These are phyloP conservation scores for Aldrovandia affinis DNA, from an alignment of 2,797 vertebrate species.

Conservation along the genomic window DNA sequence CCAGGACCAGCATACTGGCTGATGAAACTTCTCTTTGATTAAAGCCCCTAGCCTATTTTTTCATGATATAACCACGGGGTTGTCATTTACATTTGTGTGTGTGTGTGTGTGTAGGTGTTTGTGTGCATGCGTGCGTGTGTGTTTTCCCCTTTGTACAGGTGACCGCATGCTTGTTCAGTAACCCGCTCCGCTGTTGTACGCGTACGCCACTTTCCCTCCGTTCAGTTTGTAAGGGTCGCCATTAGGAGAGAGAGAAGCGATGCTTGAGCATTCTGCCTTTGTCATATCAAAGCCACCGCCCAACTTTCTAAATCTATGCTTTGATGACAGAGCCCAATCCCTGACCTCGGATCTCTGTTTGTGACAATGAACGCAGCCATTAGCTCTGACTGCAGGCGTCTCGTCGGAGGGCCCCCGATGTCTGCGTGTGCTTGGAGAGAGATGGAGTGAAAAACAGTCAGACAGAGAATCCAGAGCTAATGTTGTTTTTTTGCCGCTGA, in stretches of 20 bases:
- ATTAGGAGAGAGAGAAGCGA: background rate
- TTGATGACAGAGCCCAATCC: constrained; percentile 22
- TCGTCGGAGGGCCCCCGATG: background rate
- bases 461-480: background rate
- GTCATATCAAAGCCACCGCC: constrained; percentile 19
- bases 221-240: background rate
- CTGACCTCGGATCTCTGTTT: background rate
- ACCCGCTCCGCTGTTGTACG: background rate
- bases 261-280: constrained; percentile 1
- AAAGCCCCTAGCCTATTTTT: background rate
- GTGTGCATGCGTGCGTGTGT: background rate
- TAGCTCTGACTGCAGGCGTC: background rate
- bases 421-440: background rate
- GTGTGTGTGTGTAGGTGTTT: background rate
- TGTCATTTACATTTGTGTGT: background rate
- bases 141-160: background rate
- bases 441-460: background rate
- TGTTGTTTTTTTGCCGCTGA: background rate
- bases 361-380: background rate
- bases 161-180: background rate
- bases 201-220: background rate
- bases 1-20: background rate
- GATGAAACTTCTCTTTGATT: background rate
- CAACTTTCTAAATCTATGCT: constrained; percentile 21
- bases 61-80: background rate